phyloP scores from a whole-genome alignment of 1,140 invertebrate genomes.

The Aphelenchoides fujianensis region DNA sequence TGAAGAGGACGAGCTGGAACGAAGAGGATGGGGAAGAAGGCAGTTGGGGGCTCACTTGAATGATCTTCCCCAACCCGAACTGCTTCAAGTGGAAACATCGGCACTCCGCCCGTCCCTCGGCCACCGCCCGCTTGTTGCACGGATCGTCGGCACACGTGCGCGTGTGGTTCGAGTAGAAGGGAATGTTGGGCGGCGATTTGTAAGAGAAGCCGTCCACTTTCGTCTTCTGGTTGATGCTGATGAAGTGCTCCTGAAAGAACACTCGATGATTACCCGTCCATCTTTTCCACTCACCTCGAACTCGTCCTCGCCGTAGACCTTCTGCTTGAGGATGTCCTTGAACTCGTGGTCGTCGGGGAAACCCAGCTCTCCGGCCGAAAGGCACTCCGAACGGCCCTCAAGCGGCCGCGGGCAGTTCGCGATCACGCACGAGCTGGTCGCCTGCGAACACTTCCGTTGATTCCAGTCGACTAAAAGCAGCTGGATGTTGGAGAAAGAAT shows the following conservation, averaged over 20 bases:
- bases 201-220: conserved; percentile 18
- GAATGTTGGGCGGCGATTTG: conserved; percentile 7
- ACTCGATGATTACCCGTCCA: neutral
- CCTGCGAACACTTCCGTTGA: neutral
- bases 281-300: too few relatives aligned
- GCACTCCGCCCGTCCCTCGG: conserved; percentile 3
- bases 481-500: conserved; percentile 3
- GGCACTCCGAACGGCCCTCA: neutral
- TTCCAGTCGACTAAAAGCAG: neutral
- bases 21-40: neutral
- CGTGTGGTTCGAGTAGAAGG: neutral
- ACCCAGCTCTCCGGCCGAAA: neutral
- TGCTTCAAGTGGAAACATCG: conserved; percentile 11
- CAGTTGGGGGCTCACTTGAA: conserved; percentile 7
- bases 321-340: conserved; percentile 7
- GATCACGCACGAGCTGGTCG: neutral
- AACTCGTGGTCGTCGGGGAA: neutral
- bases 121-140: conserved; percentile 3
- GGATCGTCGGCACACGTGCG: neutral
- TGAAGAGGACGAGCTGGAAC: conserved; percentile 8
- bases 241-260: conserved; percentile 17
- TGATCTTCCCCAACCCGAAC: conserved; percentile 13
- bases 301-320: conserved; percentile 5
- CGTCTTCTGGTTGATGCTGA: conserved; percentile 3
- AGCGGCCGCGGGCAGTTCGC: neutral